Conservation (phyloP, 2,888 invertebrate species). For the Malthinus seriepunctatus region DNA sequence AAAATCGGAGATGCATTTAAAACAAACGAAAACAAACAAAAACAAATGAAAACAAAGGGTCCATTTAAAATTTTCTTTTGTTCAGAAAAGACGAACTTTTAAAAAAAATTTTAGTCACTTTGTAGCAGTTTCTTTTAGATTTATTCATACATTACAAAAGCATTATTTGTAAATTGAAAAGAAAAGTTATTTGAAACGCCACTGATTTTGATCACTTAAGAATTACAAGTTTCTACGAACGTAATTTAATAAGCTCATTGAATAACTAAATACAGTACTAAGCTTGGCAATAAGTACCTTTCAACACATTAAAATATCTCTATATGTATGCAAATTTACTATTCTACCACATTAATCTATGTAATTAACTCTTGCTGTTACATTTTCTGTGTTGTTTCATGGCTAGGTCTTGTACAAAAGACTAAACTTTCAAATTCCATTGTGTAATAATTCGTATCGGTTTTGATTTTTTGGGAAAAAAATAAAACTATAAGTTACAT, state of each 20-base stretch:
- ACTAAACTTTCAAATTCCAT: slow-evolving; percentile 1
- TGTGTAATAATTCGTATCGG: neutral
- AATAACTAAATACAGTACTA: slow-evolving; percentile 8
- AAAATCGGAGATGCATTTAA: too few relatives aligned
- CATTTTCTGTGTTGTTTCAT: neutral
- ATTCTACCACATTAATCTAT: slow-evolving; percentile 6
- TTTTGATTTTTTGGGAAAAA: too few relatives aligned
- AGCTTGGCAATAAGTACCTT: slow-evolving; percentile 5
- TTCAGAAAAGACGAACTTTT: too few relatives aligned
- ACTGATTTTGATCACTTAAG: neutral
- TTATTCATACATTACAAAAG: too few relatives aligned
- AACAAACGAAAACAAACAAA: too few relatives aligned
- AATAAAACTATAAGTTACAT: too few relatives aligned
- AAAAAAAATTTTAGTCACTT: too few relatives aligned
- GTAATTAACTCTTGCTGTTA: neutral
- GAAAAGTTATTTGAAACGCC: too few relatives aligned
- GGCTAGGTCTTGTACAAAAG: neutral
- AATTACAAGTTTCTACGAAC: slow-evolving; percentile 3
- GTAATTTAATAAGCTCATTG: slow-evolving; percentile 6
- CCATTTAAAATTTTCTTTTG: too few relatives aligned
- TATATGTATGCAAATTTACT: slow-evolving; percentile 7
- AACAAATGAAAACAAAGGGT: too few relatives aligned
- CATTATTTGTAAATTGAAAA: too few relatives aligned
- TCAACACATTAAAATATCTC: slow-evolving; percentile 8
- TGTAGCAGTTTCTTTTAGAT: too few relatives aligned